These are phyloP conservation scores for Bombus confusus DNA, from an alignment of 1,140 invertebrate genomes.

Conservation along the genomic window DNA sequence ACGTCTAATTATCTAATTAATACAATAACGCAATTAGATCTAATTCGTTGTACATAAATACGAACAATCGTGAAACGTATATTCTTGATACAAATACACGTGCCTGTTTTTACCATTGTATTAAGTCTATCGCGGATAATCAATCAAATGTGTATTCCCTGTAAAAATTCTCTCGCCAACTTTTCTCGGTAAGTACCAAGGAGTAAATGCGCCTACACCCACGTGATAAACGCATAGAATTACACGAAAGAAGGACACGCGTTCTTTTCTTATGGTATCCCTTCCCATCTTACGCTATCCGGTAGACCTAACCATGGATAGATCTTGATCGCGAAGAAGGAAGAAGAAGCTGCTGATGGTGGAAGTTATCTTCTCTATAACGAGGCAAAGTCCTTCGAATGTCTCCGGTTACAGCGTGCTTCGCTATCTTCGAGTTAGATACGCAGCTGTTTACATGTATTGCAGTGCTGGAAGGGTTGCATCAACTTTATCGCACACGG, in stretches of 20 bases:
- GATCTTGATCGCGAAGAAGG: constrained; percentile 22
- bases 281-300: not conserved
- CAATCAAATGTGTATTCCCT: not conserved
- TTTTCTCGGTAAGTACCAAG: not conserved
- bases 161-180: no score
- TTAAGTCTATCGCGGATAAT: not conserved
- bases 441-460: constrained; percentile 24
- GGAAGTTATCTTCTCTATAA: constrained; percentile 9
- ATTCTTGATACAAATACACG: not conserved
- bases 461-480: no score
- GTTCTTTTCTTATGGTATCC: not conserved
- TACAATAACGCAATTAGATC: no score
- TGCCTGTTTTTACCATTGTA: not conserved
- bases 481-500: constrained; percentile 31
- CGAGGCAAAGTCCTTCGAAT: constrained; percentile 26
- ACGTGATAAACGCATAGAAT: not conserved
- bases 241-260: not conserved
- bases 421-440: constrained; percentile 14
- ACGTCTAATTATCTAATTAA: no score
- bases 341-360: not conserved
- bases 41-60: no score
- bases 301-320: not conserved
- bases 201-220: not conserved
- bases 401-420: constrained; percentile 30
- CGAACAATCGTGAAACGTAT: no score